These are phyloP conservation scores for Psammodynastes pulverulentus DNA, from an alignment of 2,113 vertebrate genomes.

Conservation along the genomic window DNA sequence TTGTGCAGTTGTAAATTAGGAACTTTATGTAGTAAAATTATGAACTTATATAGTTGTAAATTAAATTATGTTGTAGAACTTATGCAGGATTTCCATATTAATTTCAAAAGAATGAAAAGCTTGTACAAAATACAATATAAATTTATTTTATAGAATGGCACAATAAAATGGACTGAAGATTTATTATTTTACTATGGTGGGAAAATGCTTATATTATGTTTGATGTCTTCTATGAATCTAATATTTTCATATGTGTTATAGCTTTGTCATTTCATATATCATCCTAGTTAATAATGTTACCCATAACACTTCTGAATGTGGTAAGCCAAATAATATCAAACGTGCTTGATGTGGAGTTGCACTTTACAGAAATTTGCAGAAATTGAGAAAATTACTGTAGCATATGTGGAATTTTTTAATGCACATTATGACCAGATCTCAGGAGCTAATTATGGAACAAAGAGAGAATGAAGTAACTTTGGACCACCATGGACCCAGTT, in stretches of 20 bases:
- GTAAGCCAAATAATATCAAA: conserved; percentile 6
- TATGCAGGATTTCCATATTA: neutral
- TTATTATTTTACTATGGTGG: neutral
- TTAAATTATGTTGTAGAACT: neutral
- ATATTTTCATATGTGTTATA: conserved; percentile 1
- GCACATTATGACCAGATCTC: neutral
- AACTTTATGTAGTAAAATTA: neutral
- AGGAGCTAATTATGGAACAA: neutral
- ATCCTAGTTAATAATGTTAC: conserved; percentile 23
- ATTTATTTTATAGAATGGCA: neutral
- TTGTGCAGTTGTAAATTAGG: neutral
- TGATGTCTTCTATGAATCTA: neutral
- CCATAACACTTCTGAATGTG: conserved; percentile 15
- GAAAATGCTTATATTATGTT: conserved; percentile 33
- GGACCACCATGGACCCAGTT: neutral
- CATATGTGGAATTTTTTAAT: too few species aligned
- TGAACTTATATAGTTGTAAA: neutral
- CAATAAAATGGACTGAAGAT: conserved; percentile 38
- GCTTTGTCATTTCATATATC: conserved; percentile 10
- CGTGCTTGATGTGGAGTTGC: neutral
- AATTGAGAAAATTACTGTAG: conserved; percentile 12
- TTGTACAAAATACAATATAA: neutral
- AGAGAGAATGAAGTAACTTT: neutral
- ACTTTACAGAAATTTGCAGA: neutral
- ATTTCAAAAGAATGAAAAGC: neutral